Evolutionary conservation across 2,888 invertebrate genomes (phyloP), one percentile per base, ranked within the genome.

Genomic region (Leucania comma): DNA sequence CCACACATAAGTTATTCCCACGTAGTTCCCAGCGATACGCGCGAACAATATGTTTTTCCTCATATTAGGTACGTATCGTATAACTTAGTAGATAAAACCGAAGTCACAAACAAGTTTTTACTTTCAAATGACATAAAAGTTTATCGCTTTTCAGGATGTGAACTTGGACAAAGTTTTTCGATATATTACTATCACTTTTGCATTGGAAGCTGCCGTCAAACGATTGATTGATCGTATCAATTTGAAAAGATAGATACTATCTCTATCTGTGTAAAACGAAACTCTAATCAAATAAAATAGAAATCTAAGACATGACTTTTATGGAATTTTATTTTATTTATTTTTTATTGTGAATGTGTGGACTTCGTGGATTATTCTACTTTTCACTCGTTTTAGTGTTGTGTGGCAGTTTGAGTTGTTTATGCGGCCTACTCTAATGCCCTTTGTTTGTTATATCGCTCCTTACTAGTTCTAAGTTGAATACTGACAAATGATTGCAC

Each of bases 61-160:
- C 38, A 51, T 24, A 29, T n/a, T 46, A n/a, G 8, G 9, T 48
- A 48, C 46, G 29, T 59, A 59, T 56, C 29, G 4, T 42, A 53
- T 20, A 79, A 73, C 53, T 65, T 58, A 61, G 61, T 62, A 63
- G 53, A 60, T 80, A 80, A 76, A 75, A n/a, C 24, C n/a, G 38
- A 59, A 62, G 67, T 67, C 62, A 66, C 75, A 63, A 68, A 72
- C 60, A 62, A 72, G 48, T 61, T 70, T 69, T 56, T 68, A 56
- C 73, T 78, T 78, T 81, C 57, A 67, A 68, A 81, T 72, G 26
- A 56, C 53, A 76, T 71, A 80, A 80, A 82, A 83, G 26, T 80
- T 77, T 68, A 80, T 77, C 51, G 51, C 38, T 57, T 68, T 38
- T 50, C 61, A 67, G 54, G 58, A 75, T 74, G 64, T 61, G 12